Evolutionary conservation across 2,888 invertebrate genomes (phyloP).

Genomic region (Gerris lacustris): DNA sequence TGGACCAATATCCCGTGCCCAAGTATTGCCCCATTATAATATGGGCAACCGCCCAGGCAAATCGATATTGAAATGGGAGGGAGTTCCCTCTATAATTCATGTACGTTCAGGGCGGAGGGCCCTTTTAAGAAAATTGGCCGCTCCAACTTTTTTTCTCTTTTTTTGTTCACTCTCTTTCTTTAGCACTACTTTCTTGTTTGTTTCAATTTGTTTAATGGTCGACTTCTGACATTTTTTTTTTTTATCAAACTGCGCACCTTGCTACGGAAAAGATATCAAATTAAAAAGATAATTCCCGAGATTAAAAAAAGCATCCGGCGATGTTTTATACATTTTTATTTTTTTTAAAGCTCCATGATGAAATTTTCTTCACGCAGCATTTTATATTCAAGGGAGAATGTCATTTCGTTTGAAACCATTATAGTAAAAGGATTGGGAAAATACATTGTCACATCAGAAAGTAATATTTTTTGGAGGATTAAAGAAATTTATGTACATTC

Average conservation of each 20-base stretch:
- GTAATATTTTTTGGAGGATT: no score
- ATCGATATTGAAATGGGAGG: background rate
- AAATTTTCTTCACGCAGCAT: no score
- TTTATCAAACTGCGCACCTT: background rate
- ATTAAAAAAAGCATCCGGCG: background rate
- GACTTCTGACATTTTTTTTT: background rate
- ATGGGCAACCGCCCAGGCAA: background rate
- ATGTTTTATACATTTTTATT: background rate
- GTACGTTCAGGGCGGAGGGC: background rate
- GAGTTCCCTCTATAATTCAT: background rate
- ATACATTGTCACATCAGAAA: no score
- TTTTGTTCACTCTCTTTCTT: no score
- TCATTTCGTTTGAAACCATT: no score
- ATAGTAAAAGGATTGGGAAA: no score
- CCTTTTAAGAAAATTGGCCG: slow-evolving; percentile 5
- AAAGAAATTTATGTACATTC: no score
- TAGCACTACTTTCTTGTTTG: background rate
- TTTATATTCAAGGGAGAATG: no score
- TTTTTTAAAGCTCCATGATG: no score
- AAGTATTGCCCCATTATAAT: background rate
- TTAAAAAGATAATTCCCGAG: background rate
- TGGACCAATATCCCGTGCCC: background rate
- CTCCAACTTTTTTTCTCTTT: background rate
- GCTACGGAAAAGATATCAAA: background rate
- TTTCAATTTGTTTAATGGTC: slow-evolving; percentile 5